Percentiles rank a stretch among this genome's conserved stretches.
These are phyloP conservation scores for Halyomorpha halys DNA, from an alignment of 1,140 invertebrate genomes.

Conservation along the genomic window DNA sequence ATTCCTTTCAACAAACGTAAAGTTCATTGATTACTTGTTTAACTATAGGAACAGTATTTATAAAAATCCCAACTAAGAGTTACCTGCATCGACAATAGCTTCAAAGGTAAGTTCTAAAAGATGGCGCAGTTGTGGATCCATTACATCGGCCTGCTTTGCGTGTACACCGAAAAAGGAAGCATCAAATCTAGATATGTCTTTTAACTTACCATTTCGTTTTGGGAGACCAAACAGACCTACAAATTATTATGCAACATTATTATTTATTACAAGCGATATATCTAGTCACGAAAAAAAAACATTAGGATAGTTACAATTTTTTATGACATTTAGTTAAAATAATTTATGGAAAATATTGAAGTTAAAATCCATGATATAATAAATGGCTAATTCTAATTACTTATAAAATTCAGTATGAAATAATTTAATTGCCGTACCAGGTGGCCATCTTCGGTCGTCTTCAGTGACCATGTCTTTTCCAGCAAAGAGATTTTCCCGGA, in stretches of 20 bases:
- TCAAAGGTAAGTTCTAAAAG: conserved; percentile 90
- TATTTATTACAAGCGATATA: neutral
- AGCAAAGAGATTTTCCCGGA: conserved; percentile 72
- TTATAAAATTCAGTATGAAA: no score
- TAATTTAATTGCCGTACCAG: no score
- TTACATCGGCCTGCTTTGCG: conserved; percentile 82
- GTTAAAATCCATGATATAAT: neutral
- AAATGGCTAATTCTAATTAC: no score
- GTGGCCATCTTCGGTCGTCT: conserved; percentile 68
- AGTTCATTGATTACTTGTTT: neutral
- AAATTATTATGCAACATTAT: no score
- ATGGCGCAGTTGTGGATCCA: conserved; percentile 90
- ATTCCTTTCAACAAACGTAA: neutral
- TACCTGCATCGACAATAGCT: conserved; percentile 84
- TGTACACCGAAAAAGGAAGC: conserved; percentile 87
- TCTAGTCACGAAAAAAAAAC: no score
- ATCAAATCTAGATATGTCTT: conserved; percentile 78
- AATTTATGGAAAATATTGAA: neutral
- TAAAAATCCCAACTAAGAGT: neutral
- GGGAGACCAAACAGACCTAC: conserved; percentile 45
- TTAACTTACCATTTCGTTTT: conserved; percentile 75
- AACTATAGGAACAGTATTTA: neutral
- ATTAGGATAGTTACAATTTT: neutral
- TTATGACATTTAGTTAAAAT: neutral
- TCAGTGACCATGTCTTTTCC: conserved; percentile 81